Evolutionary conservation across 2,113 vertebrate species (phyloP).

Genomic region (Cisticola juncidis): DNA sequence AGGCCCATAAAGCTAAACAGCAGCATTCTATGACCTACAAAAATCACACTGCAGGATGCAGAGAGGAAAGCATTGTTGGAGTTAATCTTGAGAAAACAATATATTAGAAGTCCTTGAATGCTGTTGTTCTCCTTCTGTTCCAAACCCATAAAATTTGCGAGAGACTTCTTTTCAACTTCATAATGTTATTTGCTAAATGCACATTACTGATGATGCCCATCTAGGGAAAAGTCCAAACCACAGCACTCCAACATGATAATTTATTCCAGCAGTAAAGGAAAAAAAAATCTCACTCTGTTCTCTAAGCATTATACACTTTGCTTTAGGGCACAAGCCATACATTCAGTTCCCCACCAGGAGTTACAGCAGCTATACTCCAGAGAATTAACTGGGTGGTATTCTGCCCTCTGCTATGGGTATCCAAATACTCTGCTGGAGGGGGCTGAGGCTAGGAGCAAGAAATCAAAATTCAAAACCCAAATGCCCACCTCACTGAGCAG

Average conservation of each 20-base stretch:
- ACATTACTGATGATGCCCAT: background rate
- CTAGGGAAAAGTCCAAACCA: background rate
- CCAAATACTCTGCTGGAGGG: background rate
- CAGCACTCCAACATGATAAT: background rate
- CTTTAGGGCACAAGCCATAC: slow-evolving; percentile 16
- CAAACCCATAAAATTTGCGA: background rate
- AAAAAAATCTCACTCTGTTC: background rate
- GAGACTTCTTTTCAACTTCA: background rate
- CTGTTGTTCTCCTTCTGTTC: slow-evolving; percentile 3
- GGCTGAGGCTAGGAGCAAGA: background rate
- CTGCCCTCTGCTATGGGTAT: background rate
- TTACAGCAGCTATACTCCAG: background rate
- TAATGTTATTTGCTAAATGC: slow-evolving; percentile 7
- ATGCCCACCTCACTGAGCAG: background rate
- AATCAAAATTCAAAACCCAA: background rate
- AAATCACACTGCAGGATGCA: background rate
- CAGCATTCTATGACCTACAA: background rate
- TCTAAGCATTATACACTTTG: slow-evolving; percentile 11
- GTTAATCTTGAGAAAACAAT: background rate
- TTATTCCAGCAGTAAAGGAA: slow-evolving; percentile 19
- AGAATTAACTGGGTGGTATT: background rate
- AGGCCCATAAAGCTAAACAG: background rate
- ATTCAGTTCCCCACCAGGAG: background rate
- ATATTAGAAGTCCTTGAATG: background rate
- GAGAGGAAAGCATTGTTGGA: background rate